Evolutionary conservation across 53 echinoderm and acorn worm species (phyloP).

Genomic region (Pentamera pediparva): DNA sequence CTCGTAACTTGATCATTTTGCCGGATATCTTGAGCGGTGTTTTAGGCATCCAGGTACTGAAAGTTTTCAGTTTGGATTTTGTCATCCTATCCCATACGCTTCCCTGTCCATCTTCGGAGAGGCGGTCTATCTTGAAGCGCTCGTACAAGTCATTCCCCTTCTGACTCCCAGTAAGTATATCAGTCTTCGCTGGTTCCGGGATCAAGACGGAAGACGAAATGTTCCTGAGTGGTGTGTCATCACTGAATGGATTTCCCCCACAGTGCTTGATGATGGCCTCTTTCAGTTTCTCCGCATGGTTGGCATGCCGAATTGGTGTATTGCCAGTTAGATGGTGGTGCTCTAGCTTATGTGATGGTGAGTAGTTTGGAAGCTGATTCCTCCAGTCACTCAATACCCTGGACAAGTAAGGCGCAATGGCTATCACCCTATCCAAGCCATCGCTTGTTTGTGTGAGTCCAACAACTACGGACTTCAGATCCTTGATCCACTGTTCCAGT

Average conservation of each 20-base stretch:
- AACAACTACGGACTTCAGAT: not conserved
- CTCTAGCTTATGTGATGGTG: not conserved
- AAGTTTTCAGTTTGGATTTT: conserved; percentile 29
- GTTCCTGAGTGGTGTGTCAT: conserved; percentile 43
- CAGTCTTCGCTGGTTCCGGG: conserved; percentile 38
- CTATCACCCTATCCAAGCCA: conserved; percentile 9
- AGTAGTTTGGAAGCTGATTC: not conserved
- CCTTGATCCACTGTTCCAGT: conserved; percentile 35
- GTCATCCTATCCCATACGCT: conserved; percentile 42
- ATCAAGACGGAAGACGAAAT: conserved; percentile 45
- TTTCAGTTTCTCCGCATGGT: conserved; percentile 44
- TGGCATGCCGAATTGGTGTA: conserved; percentile 13
- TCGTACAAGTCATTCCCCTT: conserved; percentile 16
- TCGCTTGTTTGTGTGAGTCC: conserved; percentile 7
- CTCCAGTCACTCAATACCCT: conserved; percentile 1
- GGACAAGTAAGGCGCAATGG: not conserved
- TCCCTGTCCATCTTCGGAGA: conserved; percentile 27
- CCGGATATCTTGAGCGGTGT: not conserved
- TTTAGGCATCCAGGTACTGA: not conserved
- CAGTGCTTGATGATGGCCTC: conserved; percentile 52
- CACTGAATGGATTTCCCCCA: conserved; percentile 40
- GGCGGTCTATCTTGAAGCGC: conserved; percentile 34
- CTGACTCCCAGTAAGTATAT: conserved; percentile 21
- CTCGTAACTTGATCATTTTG: conserved; percentile 36
- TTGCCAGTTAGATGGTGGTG: conserved; percentile 11